These are phyloP conservation scores for Alviniconcha strummeri DNA, from an alignment of 2,888 invertebrate species.

Conservation along the genomic window DNA sequence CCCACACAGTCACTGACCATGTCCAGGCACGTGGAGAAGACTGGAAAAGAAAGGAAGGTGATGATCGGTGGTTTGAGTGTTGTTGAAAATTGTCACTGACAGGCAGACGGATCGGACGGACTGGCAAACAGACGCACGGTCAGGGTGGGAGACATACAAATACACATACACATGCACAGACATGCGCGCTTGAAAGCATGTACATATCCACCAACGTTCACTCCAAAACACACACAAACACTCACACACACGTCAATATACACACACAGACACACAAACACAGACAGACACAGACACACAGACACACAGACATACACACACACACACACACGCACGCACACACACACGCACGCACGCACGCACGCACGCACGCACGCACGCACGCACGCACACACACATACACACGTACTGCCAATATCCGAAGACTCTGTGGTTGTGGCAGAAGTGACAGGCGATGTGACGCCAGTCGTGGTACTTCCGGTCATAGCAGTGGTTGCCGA, in stretches of 20 bases:
- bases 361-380: not conserved
- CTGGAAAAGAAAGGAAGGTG: not conserved
- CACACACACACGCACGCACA: not conserved
- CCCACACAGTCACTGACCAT: not conserved
- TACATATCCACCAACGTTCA: not conserved
- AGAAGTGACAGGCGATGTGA: too few species aligned
- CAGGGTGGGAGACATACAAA: not conserved
- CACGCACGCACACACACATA: too few species aligned
- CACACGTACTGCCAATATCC: too few species aligned
- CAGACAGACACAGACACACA: not conserved
- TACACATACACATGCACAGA: not conserved
- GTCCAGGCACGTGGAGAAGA: constrained; percentile 7
- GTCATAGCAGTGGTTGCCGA: too few species aligned
- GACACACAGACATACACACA: not conserved
- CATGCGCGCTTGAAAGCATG: not conserved
- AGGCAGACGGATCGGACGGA: not conserved
- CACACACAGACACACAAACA: not conserved
- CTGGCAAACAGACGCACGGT: not conserved
- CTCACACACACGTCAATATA: not conserved
- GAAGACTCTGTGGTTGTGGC: too few species aligned
- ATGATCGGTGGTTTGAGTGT: not conserved
- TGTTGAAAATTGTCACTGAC: not conserved
- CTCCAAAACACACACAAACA: not conserved
- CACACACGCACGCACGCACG: not conserved
- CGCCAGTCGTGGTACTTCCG: too few species aligned